phyloP scores from a whole-genome alignment of 2,113 vertebrate species.

The Isichthys henryi region DNA sequence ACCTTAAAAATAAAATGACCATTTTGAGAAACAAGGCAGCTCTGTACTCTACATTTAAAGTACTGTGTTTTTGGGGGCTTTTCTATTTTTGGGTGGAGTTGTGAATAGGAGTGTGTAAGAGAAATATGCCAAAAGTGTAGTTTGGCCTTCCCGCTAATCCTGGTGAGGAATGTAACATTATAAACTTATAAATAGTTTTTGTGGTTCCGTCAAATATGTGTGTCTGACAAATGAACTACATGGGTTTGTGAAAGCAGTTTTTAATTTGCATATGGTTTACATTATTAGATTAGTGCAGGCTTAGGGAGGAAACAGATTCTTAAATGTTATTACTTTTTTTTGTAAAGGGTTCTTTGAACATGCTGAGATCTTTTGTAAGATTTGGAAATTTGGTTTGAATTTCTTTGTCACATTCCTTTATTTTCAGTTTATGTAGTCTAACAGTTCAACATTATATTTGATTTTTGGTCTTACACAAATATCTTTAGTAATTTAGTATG shows the following conservation, averaged over 20 bases:
- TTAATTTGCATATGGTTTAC: not conserved
- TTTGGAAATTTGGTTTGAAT: not conserved
- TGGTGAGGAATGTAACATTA: not conserved
- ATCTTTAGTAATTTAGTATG: not conserved
- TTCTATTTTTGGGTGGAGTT: not conserved
- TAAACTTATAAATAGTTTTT: not conserved
- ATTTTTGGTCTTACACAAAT: not conserved
- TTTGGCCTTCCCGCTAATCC: not conserved
- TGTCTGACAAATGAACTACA: not conserved
- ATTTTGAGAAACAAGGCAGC: not conserved
- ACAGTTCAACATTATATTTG: not conserved
- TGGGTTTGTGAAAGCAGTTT: not conserved
- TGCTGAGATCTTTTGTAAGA: not conserved
- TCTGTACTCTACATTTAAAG: not conserved
- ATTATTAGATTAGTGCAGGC: not conserved
- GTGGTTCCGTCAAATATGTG: not conserved
- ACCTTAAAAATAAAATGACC: not conserved
- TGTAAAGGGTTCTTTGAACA: not conserved
- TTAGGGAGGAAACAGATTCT: not conserved
- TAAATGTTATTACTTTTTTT: not conserved
- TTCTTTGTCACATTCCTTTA: not conserved
- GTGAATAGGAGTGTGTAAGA: not conserved
- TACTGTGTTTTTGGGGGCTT: not conserved
- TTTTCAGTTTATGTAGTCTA: not conserved
- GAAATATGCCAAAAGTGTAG: not conserved